These are phyloP conservation scores for Cenopis cana DNA, from an alignment of 2,888 invertebrate species.

Conservation along the genomic window DNA sequence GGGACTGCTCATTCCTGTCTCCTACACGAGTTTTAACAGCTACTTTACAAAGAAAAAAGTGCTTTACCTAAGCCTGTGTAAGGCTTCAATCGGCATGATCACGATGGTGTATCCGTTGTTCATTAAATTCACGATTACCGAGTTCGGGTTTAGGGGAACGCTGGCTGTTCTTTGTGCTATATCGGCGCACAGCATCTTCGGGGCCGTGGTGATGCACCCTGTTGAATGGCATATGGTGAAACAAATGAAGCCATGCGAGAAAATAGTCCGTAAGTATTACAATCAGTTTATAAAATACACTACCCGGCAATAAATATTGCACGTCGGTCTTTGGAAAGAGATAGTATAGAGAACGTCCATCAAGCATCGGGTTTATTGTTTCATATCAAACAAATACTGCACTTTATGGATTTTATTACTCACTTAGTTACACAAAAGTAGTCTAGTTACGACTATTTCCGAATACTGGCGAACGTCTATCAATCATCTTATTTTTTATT, in stretches of 20 bases:
- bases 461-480: too few species aligned
- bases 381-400: too few species aligned
- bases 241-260: constrained; percentile 70
- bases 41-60: constrained; percentile 90
- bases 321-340: too few species aligned
- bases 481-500: too few species aligned
- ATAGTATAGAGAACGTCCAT: too few species aligned
- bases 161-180: constrained; percentile 88
- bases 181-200: constrained; percentile 88
- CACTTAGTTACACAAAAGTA: too few species aligned
- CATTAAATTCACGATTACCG: constrained; percentile 86
- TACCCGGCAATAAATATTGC: too few species aligned
- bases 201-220: constrained; percentile 89
- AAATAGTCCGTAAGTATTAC: constrained; percentile 74
- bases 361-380: too few species aligned
- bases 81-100: constrained; percentile 88
- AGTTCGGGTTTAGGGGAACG: constrained; percentile 89
- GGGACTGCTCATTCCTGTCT: constrained; percentile 89
- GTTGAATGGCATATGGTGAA: constrained; percentile 89
- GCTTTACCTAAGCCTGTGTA: constrained; percentile 89
- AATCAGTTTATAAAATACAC: neutral
- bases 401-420: too few species aligned
- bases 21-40: constrained; percentile 89
- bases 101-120: constrained; percentile 88
- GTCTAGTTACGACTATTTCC: too few species aligned